phyloP scores from a whole-genome alignment of 2,113 vertebrate genomes.

The Malurus elegans region DNA sequence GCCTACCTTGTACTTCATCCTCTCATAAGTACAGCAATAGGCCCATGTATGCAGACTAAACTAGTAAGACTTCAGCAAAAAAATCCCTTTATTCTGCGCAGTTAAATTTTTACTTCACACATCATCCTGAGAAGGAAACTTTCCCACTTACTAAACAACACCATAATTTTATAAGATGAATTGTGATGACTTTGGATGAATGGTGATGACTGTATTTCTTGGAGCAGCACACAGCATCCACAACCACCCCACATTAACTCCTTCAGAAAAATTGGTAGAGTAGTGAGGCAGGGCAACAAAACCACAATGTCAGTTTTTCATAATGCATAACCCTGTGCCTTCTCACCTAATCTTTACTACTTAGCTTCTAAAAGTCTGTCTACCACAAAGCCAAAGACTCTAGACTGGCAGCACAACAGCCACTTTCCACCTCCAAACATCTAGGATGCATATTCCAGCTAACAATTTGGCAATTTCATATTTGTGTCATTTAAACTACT shows the following conservation, averaged over 20 bases:
- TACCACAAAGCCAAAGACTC: not conserved
- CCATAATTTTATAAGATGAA: not conserved
- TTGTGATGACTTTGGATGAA: not conserved
- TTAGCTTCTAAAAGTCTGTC: not conserved
- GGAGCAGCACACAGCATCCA: not conserved
- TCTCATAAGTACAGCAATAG: not conserved
- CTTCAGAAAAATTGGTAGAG: not conserved
- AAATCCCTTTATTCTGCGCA: not conserved
- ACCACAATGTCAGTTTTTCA: not conserved
- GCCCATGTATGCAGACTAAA: not conserved
- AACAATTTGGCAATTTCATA: not conserved
- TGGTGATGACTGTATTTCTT: not conserved
- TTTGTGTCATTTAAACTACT: not conserved
- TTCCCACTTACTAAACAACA: not conserved
- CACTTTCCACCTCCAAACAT: not conserved
- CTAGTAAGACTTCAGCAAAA: not conserved
- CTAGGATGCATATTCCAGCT: not conserved
- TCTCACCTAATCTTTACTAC: not conserved
- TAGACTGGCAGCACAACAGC: not conserved
- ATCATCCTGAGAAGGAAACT: not conserved
- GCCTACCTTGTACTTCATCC: not conserved
- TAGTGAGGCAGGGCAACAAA: not conserved
- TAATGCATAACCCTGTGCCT: not conserved
- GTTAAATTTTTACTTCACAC: not conserved
- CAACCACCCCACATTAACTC: fast-evolving